phyloP scores from a whole-genome alignment of 2,113 vertebrate species.

The Peromyscus maniculatus region DNA sequence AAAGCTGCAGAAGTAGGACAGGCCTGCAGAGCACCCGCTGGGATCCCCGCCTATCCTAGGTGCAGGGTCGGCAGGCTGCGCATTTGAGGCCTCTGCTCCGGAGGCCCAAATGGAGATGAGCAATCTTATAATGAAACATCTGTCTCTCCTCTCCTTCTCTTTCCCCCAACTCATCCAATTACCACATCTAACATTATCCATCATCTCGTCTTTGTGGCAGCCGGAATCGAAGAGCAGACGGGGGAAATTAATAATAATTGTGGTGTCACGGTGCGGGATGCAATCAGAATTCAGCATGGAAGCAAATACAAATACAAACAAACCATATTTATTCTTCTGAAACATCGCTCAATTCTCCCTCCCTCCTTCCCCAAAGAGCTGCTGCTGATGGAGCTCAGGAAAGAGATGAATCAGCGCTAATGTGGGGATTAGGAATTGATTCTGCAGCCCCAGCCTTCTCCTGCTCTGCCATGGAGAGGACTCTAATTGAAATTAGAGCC shows the following conservation, averaged over 20 bases:
- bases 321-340: slow-evolving; percentile 87
- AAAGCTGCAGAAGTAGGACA: not conserved
- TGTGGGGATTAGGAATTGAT: slow-evolving; percentile 86
- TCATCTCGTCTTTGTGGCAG: slow-evolving; percentile 86
- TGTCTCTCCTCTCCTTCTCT: slow-evolving; percentile 62
- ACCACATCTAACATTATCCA: slow-evolving; percentile 85
- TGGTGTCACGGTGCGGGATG: slow-evolving; percentile 85
- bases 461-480: slow-evolving; percentile 67
- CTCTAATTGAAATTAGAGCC: slow-evolving; percentile 88
- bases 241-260: slow-evolving; percentile 90
- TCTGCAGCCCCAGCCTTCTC: slow-evolving; percentile 76
- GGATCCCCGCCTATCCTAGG: too few relatives aligned
- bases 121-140: slow-evolving; percentile 83
- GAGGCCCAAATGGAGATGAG: slow-evolving; percentile 67
- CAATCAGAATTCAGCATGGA: slow-evolving; percentile 87
- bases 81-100: slow-evolving; percentile 67
- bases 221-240: slow-evolving; percentile 84
- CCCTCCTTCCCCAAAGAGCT: slow-evolving; percentile 76
- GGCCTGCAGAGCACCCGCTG: accelerated
- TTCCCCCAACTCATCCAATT: slow-evolving; percentile 84
- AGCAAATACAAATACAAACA: slow-evolving; percentile 90
- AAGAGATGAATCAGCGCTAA: slow-evolving; percentile 87
- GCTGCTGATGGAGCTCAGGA: slow-evolving; percentile 76
- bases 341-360: slow-evolving; percentile 78
- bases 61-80: not conserved